Evolutionary conservation across 2,888 invertebrate genomes (phyloP), one percentile per base, ranked within the genome.

Genomic region (Pterostichus niger): DNA sequence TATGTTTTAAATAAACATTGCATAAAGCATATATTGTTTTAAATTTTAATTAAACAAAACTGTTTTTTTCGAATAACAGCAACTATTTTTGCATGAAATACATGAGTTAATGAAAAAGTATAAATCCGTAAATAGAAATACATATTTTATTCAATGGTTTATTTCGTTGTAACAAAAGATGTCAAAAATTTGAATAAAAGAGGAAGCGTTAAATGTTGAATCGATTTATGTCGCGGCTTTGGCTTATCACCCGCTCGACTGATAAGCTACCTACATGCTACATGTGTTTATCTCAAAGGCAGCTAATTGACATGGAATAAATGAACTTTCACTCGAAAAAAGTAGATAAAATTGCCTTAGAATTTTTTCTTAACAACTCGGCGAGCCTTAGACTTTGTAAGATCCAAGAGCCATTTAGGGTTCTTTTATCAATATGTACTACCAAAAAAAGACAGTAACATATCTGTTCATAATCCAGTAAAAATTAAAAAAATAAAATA

Each of bases 141-240:
- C 35, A 64, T 35, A 64, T 64, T 64, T 64, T 35, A 64, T 64
- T 64, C 7, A 35, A 33, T 13, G n/a, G n/a, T 64, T 64, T 64
- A 35, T 64, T 35, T 64, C 33, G 40, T 9, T 9, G 64, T 13
- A 33, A 64, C 31, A 31, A 64, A 64, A 64, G 64, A 64, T 64
- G 64, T 64, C 33, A 64, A 64, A 33, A 64, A 64, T 64, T 64
- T 64, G 13, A 64, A 64, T 64, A 64, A 33, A 24, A 64, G 35
- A 33, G 64, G 13, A 64, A 64, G 64, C 64, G 64, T 64, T 64
- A 49, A 64, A 59, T 31, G 31, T 54, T 17, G 59, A 35, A 64
- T 64, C 64, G 64, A 64, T 64, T 31, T 64, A 9, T 10, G 9
- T 2, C 13, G 13, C 13, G 13, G 64, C 35, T 31, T 33, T 13